These are phyloP conservation scores for Drosophila trapezifrons DNA, from an alignment of 1,140 invertebrate genomes.

Conservation along the genomic window DNA sequence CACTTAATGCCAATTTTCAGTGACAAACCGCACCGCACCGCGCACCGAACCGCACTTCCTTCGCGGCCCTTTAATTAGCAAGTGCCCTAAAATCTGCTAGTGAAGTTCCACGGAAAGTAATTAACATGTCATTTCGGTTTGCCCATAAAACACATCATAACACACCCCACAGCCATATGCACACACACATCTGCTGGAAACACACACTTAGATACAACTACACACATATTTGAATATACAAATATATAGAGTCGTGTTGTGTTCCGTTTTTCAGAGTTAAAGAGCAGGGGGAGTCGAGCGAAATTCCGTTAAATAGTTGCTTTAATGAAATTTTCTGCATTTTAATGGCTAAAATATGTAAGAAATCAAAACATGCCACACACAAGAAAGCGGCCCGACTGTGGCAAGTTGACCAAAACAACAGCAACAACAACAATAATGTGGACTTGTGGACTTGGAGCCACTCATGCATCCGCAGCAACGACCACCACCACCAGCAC, in stretches of 20 bases:
- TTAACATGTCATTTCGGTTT: constrained; percentile 62
- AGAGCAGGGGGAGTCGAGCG: neutral
- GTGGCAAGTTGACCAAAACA: constrained; percentile 33
- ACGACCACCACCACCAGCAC: constrained; percentile 12
- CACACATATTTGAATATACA: neutral
- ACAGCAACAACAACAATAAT: constrained; percentile 11
- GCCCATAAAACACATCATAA: constrained; percentile 43
- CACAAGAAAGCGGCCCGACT: constrained; percentile 19
- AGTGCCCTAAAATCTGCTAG: constrained; percentile 30
- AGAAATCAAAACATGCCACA: constrained; percentile 58
- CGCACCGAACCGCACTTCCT: constrained; percentile 22
- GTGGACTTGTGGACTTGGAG: constrained; percentile 9
- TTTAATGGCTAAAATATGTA: constrained; percentile 69
- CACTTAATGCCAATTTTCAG: constrained; percentile 13
- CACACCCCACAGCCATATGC: neutral
- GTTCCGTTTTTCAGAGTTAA: constrained; percentile 18
- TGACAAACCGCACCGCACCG: neutral
- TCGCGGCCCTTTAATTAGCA: constrained; percentile 21
- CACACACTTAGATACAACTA: neutral
- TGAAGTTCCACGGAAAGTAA: constrained; percentile 55
- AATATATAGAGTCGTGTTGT: constrained; percentile 17
- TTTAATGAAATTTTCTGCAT: constrained; percentile 47
- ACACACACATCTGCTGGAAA: constrained; percentile 5
- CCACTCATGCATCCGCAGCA: constrained; percentile 25
- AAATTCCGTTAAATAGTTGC: constrained; percentile 55